Evolutionary conservation across 2,797 vertebrate species (phyloP).

Genomic region (Epinephelus awoara): DNA sequence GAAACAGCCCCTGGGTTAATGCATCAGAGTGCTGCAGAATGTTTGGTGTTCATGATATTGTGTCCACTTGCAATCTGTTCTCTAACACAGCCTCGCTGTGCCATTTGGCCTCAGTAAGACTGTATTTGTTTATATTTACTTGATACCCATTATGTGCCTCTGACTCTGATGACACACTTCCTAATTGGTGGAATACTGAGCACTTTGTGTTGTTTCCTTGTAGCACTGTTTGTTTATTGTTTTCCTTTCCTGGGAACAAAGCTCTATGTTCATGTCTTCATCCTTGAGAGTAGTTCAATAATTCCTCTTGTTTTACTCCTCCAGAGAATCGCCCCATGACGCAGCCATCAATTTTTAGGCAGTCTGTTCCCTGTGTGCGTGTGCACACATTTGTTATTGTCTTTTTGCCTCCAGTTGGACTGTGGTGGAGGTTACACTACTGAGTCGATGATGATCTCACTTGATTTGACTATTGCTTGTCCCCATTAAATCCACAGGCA

Average conservation of each 20-base stretch:
- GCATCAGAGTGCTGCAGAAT: not conserved
- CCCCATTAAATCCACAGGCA: conserved; percentile 39
- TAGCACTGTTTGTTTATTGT: not conserved
- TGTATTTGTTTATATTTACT: not conserved
- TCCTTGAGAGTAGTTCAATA: conserved; percentile 44
- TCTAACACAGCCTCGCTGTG: not conserved
- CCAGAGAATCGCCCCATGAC: conserved; percentile 28
- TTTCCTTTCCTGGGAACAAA: conserved; percentile 18
- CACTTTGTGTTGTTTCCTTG: conserved; percentile 24
- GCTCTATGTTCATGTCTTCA: not conserved
- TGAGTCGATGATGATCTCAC: conserved; percentile 39
- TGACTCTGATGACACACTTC: not conserved
- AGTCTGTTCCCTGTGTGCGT: not conserved
- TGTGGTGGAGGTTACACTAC: conserved; percentile 23
- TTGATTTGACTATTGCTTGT: conserved; percentile 45
- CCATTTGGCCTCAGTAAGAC: not conserved
- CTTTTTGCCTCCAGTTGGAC: conserved; percentile 27
- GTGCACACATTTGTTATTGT: conserved; percentile 2
- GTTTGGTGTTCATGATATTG: not conserved
- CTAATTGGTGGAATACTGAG: conserved; percentile 7
- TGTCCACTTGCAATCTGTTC: not conserved
- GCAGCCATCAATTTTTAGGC: conserved; percentile 31
- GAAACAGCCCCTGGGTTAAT: not conserved
- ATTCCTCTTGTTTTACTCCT: conserved; percentile 38
- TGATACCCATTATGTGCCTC: not conserved